Base-by-base conservation (phyloP, 2,888 invertebrate genomes). In the Caenorhabditis plicata region DNA sequence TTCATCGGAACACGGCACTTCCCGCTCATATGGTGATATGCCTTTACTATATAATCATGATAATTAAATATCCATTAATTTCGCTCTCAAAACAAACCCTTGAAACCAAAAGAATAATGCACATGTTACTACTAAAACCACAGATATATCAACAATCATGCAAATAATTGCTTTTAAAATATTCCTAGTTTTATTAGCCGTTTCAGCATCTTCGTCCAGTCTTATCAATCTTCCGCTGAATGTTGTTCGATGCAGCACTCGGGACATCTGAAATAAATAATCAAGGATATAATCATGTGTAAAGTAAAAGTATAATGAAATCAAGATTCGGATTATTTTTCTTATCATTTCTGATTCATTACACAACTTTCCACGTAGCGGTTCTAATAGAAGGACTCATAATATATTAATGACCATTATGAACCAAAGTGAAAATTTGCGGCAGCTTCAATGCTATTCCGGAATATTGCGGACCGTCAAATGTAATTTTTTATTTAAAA, bases 1-100 rank as follows among this genome's bases (percentile, higher is more conserved):
- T 79, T 91, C 89, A 84, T 96, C 96, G 82, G 91, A 88, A 84
- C 95, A 95, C 84, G 90, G 92, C 85, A 94, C 93, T 29, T 95
- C 94, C 62, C 93, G 79, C 39, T 70, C 64, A 17, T 51, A 56
- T 1, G 76, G 75, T 15, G 62, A 46, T 8, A 75, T 62, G 29
- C 68, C 63, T 23, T 57, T 60, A 32, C 71, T 72, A 38, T 9
- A 43, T 8, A 8, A 41, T 29, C 25, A 20, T 41, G 13, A 39
- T 25, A 4, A 11, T 17, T 33, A 19, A 25, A 19, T 8, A 22
- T 23, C 4, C 15, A 9, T 23, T 7, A 19, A 2, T 13, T 11
- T 25, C 15, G 8, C 9, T 20, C 15, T 13, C 27, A 47, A 13
- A 39, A 46, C 56, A 32, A 33, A 67, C 70, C 71, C 68, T 9